Evolutionary conservation across 2,797 vertebrate species (phyloP), one percentile per base, ranked within the genome.

Genomic region (Etheostoma nigrum): DNA sequence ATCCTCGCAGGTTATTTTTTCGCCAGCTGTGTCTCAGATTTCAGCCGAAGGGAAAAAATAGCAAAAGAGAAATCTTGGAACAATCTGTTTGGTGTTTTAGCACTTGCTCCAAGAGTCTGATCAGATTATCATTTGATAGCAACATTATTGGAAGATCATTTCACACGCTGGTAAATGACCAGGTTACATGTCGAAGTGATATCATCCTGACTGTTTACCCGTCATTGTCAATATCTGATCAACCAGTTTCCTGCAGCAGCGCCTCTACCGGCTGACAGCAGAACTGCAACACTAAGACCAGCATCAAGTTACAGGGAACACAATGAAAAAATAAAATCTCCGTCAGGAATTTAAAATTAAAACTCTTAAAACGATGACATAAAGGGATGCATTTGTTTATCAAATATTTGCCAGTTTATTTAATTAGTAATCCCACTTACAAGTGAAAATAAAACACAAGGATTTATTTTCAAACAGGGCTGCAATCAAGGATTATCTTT

Each of bases 171-270:
- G 19, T 63, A 58, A 49, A 80, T 65, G 30, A 25, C 54, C 27
- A 72, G 70, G 83, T 75, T 85, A 25, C 71, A 83, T 61, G 87
- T 33, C 72, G 72, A 70, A 68, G 82, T 86, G 84, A 85, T 88
- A 83, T 84, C 87, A 89, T 85, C 72, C 89, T 86, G 82, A 78
- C 89, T 93, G 92, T 93, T 94, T 92, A 92, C 91, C 87, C 89
- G 89, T 93, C 90, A 90, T 91, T 93, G 84, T 90, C 89, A 88
- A 84, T 83, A 87, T 91, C 89, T 83, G 88, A 87, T 96, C 86
- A 86, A 86, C 64, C 92, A 91, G 89, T 78, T 87, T 90, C 86
- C 89, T 95, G 94, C 95, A 95, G 92, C 89, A 95, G 95, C 95
- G 94, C 95, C 94, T 82, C 87, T 23, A 57, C 71, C 25, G 92